Conservation (phyloP, 2,888 invertebrate genomes). For the Pecten maximus region DNA sequence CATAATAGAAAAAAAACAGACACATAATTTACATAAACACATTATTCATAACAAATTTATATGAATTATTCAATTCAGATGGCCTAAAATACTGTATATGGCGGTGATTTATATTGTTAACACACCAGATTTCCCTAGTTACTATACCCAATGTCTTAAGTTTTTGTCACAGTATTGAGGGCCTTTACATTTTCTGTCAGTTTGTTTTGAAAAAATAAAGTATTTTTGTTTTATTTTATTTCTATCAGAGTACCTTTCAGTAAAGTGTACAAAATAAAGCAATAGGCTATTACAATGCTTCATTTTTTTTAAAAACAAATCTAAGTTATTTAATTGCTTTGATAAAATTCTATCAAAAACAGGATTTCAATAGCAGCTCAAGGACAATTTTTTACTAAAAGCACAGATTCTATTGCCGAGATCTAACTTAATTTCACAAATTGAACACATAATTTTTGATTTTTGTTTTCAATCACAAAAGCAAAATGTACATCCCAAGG, state of each 20-base stretch:
- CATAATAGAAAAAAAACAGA: conserved; percentile 10
- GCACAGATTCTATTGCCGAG: not conserved
- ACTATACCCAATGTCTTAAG: not conserved
- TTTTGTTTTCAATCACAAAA: not conserved
- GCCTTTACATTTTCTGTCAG: not conserved
- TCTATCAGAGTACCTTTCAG: too few species aligned
- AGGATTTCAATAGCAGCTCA: not conserved
- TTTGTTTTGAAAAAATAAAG: not conserved
- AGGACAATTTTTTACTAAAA: too few species aligned
- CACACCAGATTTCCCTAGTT: not conserved
- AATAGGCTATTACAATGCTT: not conserved
- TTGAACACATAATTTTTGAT: not conserved
- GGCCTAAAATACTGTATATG: not conserved
- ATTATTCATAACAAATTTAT: conserved; percentile 4
- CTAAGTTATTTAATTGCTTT: not conserved
- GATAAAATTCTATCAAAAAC: not conserved
- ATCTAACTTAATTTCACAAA: not conserved
- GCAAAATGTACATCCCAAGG: not conserved
- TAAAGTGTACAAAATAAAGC: too few species aligned
- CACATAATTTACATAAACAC: not conserved
- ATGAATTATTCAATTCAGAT: conserved; percentile 33
- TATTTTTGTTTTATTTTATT: too few species aligned
- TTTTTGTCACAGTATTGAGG: not conserved
- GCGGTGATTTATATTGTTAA: not conserved
- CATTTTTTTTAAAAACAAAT: not conserved